Conservation (phyloP, 2,113 vertebrate genomes). For the Scopus umbretta region DNA sequence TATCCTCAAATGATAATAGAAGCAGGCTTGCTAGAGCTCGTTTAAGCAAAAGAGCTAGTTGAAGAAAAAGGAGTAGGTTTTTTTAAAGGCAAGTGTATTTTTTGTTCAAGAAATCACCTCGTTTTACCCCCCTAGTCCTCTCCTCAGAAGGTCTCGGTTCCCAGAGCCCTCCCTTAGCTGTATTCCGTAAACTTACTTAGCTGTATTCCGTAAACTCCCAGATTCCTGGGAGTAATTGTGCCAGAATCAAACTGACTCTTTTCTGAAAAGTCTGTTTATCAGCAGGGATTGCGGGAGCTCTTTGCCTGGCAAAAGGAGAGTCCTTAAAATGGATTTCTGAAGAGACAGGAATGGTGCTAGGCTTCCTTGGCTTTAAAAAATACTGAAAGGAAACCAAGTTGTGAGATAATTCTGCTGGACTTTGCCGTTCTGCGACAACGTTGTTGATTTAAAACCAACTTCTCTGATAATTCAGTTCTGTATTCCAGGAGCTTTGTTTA, state of each 20-base stretch:
- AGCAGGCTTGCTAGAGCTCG: neutral
- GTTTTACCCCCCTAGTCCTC: neutral
- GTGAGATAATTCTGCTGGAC: neutral
- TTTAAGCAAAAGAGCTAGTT: neutral
- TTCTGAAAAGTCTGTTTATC: neutral
- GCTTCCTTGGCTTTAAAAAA: neutral
- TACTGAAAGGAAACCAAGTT: neutral
- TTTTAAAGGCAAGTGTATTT: neutral
- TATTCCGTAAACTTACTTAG: neutral
- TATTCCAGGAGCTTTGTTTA: neutral
- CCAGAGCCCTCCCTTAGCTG: neutral
- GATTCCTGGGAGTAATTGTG: neutral
- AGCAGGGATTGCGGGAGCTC: neutral
- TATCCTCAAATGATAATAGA: neutral
- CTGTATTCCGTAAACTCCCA: neutral
- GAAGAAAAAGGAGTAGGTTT: neutral
- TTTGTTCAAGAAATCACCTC: neutral
- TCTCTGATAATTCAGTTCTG: neutral
- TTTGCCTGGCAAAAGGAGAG: neutral
- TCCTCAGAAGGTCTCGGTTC: neutral
- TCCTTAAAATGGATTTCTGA: neutral
- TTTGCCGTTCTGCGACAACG: rapidly evolving
- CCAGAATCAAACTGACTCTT: neutral
- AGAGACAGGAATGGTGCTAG: neutral
- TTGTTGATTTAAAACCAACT: neutral